These are phyloP conservation scores for Pristionchus pacificus DNA, from an alignment of 1,140 invertebrate species.

Conservation along the genomic window DNA sequence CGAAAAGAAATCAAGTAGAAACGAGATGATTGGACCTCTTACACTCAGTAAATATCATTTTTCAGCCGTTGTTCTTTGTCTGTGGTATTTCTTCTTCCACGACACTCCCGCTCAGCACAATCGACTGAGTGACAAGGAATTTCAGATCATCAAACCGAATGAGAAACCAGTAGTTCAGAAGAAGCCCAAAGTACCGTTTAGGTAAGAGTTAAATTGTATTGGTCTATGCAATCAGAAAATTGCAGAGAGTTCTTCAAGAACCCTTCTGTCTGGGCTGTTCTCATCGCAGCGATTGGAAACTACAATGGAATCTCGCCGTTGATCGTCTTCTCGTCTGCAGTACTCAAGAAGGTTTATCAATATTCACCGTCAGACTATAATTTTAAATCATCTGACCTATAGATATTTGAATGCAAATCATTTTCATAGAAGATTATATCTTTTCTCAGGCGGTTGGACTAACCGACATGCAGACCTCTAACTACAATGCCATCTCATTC, in stretches of 20 bases:
- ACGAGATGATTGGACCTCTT: too few species aligned
- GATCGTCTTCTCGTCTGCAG: slow-evolving; percentile 18
- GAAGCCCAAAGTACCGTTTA: slow-evolving; percentile 8
- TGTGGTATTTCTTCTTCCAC: slow-evolving; percentile 18
- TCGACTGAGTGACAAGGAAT: slow-evolving; percentile 5
- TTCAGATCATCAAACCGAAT: slow-evolving; percentile 1
- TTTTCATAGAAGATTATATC: background rate
- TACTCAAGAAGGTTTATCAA: slow-evolving; percentile 25
- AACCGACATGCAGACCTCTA: background rate
- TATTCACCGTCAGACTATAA: background rate
- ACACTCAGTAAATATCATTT: too few species aligned
- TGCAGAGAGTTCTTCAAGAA: slow-evolving; percentile 26
- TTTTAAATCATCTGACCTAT: background rate
- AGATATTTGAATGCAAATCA: background rate
- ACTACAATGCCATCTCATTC: background rate
- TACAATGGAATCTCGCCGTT: slow-evolving; percentile 28
- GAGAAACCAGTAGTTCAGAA: slow-evolving; percentile 5
- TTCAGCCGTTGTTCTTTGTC: slow-evolving; percentile 5
- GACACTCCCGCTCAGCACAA: slow-evolving; percentile 9
- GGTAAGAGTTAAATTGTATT: background rate
- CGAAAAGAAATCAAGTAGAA: too few species aligned
- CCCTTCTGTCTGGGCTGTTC: slow-evolving; percentile 11
- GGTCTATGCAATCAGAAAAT: background rate
- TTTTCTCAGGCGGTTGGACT: background rate
- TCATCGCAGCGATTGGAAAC: slow-evolving; percentile 21